Conservation (phyloP, 1,140 invertebrate species). For the Cardiocondyla obscurior region DNA sequence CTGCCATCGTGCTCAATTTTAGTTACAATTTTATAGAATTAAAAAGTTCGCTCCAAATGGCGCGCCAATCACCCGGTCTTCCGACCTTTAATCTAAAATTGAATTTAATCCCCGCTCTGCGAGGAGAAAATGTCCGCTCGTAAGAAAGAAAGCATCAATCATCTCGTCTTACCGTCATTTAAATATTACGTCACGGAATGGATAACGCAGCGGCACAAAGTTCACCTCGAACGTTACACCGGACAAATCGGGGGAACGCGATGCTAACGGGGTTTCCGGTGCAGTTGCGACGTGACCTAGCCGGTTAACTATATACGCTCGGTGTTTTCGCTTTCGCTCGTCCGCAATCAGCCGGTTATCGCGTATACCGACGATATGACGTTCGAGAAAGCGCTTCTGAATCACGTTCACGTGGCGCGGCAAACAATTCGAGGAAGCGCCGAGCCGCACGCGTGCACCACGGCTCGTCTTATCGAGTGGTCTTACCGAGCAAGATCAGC, state of each 20-base stretch:
- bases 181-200: neutral
- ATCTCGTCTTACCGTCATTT: neutral
- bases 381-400: constrained; percentile 11
- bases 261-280: neutral
- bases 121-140: neutral
- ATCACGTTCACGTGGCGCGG: neutral
- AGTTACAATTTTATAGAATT: neutral
- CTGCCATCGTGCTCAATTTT: constrained; percentile 24
- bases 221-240: neutral
- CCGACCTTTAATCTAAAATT: neutral
- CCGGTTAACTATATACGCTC: neutral
- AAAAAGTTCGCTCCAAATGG: neutral
- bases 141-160: neutral
- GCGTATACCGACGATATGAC: constrained; percentile 14
- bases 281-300: constrained; percentile 9
- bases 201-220: neutral
- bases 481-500: constrained; percentile 8
- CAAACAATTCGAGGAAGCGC: constrained; percentile 28
- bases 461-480: constrained; percentile 11
- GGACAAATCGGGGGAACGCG: neutral
- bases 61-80: neutral
- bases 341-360: constrained; percentile 27
- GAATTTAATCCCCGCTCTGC: too few relatives aligned
- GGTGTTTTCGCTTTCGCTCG: constrained; percentile 39
- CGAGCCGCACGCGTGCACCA: neutral